These are phyloP conservation scores for Xylocampa areola DNA, from an alignment of 2,888 invertebrate species.

Conservation along the genomic window DNA sequence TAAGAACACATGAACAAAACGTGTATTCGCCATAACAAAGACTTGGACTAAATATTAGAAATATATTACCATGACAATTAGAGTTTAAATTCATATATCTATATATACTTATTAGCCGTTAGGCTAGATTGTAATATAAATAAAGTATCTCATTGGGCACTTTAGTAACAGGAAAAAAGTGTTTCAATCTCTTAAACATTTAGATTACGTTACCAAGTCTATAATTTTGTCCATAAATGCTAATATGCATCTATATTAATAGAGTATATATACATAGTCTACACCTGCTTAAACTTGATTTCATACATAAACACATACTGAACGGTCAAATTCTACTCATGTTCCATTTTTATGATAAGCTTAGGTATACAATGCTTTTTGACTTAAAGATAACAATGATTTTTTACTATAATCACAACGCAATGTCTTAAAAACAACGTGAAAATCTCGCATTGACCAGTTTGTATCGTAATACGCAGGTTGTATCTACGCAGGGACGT, in stretches of 20 bases:
- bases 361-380: conserved; percentile 10
- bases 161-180: too few relatives aligned
- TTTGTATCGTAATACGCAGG: conserved; percentile 9
- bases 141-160: too few relatives aligned
- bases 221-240: conserved; percentile 4
- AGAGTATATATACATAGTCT: neutral
- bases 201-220: too few relatives aligned
- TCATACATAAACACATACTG: neutral
- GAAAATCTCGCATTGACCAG: conserved; percentile 27
- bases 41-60: too few relatives aligned
- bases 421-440: conserved; percentile 6
- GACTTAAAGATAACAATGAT: conserved; percentile 2
- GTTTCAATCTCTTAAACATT: too few relatives aligned
- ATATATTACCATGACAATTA: too few relatives aligned
- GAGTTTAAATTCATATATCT: too few relatives aligned
- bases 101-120: too few relatives aligned
- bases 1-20: too few relatives aligned
- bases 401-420: conserved; percentile 12
- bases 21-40: too few relatives aligned
- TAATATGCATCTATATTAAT: conserved; percentile 7
- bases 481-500: conserved; percentile 47
- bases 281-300: conserved; percentile 7
- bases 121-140: too few relatives aligned
- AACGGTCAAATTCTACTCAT: conserved; percentile 1
- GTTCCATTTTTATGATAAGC: too few relatives aligned